A percentile compares a stretch with the other conserved stretches of the same genome.
Conservation (phyloP, 2,113 vertebrate genomes). For the Bos javanicus region DNA sequence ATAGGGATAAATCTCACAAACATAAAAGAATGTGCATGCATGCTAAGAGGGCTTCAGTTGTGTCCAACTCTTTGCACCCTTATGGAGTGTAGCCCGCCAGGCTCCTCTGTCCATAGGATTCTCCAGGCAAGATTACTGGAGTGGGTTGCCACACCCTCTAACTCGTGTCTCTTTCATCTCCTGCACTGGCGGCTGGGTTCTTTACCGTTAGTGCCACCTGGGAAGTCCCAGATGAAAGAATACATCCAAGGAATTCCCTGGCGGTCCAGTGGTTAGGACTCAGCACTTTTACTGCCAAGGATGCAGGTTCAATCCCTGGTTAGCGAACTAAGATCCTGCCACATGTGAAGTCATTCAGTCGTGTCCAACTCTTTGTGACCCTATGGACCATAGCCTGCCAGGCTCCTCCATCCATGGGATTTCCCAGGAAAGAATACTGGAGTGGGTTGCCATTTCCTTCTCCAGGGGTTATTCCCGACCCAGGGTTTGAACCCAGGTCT, state of each 20-base stretch:
- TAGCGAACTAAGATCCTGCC: not conserved
- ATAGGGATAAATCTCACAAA: not conserved
- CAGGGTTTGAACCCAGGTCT: not conserved
- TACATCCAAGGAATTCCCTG: not conserved
- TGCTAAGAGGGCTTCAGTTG: not conserved
- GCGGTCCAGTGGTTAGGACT: not conserved
- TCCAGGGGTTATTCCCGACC: not conserved
- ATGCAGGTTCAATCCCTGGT: not conserved
- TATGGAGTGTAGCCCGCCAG: not conserved
- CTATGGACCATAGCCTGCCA: not conserved
- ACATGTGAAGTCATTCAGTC: not conserved
- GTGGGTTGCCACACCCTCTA: not conserved
- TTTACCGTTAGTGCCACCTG: not conserved
- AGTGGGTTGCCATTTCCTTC: not conserved
- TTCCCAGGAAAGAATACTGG: not conserved
- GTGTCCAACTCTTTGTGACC: not conserved
- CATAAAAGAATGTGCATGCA: not conserved
- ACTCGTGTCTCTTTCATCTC: not conserved
- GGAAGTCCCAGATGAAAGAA: not conserved
- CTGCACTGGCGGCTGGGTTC: not conserved
- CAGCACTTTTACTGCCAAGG: not conserved
- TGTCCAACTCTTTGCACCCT: not conserved
- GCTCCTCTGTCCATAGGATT: not conserved
- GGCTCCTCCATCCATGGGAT: not conserved
- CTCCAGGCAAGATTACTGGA: not conserved